Conservation (phyloP, 2,888 invertebrate species). For the Phyllotreta striolata region DNA sequence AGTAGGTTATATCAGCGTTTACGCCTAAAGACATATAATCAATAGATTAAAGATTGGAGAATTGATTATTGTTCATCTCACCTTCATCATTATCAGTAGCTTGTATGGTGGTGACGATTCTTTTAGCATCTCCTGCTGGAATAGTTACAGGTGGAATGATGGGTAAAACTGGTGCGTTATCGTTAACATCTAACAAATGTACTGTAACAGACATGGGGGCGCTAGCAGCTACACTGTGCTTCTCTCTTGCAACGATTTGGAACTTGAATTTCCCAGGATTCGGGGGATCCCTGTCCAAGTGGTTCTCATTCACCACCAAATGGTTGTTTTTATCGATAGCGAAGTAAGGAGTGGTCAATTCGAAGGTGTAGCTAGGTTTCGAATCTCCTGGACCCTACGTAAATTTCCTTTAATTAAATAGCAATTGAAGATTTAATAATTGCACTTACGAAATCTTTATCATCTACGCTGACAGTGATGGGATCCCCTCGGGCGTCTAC, state of each 20-base stretch:
- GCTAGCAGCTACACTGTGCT: conserved; percentile 79
- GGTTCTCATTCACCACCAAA: conserved; percentile 82
- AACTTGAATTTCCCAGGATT: conserved; percentile 85
- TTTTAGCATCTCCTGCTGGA: conserved; percentile 63
- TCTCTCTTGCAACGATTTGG: conserved; percentile 88
- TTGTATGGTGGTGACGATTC: conserved; percentile 63
- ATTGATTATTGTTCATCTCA: background rate
- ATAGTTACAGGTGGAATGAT: conserved; percentile 83
- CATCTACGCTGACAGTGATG: conserved; percentile 78
- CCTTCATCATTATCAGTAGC: conserved; percentile 86
- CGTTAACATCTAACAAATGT: conserved; percentile 81
- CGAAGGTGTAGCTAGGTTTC: conserved; percentile 81
- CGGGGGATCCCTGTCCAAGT: conserved; percentile 86
- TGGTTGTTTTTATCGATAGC: conserved; percentile 76
- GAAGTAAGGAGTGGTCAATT: conserved; percentile 85
- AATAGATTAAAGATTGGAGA: background rate
- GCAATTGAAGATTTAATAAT: background rate
- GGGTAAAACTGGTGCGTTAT: conserved; percentile 83
- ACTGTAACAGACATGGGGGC: conserved; percentile 83
- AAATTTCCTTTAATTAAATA: background rate
- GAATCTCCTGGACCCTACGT: conserved; percentile 78
- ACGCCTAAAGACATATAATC: conserved; percentile 62
- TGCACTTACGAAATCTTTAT: conserved; percentile 81
- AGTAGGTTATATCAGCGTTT: conserved; percentile 83
- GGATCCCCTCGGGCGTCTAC: conserved; percentile 72